These are phyloP conservation scores for Conistra vaccinii DNA, from an alignment of 2,888 invertebrate genomes.

Conservation along the genomic window DNA sequence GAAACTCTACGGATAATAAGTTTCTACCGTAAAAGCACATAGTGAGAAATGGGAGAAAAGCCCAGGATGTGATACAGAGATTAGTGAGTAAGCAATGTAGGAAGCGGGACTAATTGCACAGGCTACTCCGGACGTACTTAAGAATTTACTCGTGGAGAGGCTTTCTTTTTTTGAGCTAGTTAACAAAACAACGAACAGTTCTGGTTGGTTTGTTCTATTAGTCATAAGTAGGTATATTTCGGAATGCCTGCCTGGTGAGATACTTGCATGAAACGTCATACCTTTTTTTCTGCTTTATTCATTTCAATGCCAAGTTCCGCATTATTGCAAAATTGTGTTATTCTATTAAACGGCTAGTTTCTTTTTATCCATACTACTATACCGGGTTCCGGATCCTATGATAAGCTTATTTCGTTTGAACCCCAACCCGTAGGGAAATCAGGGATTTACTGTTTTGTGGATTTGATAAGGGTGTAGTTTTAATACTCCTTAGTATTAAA, in stretches of 20 bases:
- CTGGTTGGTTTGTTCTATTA: too few relatives aligned
- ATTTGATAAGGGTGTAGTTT: slow-evolving; percentile 56
- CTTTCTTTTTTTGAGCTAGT: too few relatives aligned
- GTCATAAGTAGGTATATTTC: background rate
- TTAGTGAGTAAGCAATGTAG: background rate
- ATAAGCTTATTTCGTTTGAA: slow-evolving; percentile 43
- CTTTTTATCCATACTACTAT: background rate
- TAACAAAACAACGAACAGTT: background rate
- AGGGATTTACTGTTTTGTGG: slow-evolving; percentile 44
- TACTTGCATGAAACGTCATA: background rate
- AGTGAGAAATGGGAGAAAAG: background rate
- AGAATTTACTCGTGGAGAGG: background rate
- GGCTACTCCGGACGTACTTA: background rate
- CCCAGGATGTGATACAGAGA: background rate
- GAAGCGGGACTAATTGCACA: background rate
- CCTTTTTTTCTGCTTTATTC: background rate
- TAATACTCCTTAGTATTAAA: slow-evolving; percentile 38
- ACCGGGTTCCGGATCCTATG: slow-evolving; percentile 20
- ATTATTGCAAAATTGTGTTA: background rate
- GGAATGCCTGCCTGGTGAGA: background rate
- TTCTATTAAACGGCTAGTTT: slow-evolving; percentile 10
- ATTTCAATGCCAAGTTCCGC: background rate
- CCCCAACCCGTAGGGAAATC: slow-evolving; percentile 51
- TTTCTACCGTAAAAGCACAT: too few relatives aligned
- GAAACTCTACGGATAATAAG: background rate